Base-by-base conservation (phyloP, 2,888 invertebrate species). In the Microctonus aethiopoides region DNA sequence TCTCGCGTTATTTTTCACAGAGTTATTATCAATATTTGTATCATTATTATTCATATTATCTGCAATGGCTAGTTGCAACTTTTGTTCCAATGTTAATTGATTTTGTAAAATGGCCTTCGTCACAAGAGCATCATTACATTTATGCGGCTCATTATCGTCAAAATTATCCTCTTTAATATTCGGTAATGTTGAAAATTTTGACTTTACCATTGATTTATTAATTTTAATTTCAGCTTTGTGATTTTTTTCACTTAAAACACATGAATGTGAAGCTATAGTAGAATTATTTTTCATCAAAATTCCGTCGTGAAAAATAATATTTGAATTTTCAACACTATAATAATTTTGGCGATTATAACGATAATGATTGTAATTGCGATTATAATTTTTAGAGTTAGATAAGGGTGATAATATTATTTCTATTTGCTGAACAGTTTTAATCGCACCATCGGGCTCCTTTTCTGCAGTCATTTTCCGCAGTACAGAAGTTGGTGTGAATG, bases 381-480 rank as follows among this genome's bases (percentile, higher is more conserved):
- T 34, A 59, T 22, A 5, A 46, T 34, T 29, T 59, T 46, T 54
- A 24, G 26, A 41, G 22, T 20, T 16, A 51, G 32, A 22, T 62
- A 26, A 62, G 29, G 68, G 52, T 36, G 70, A 72, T 57, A 71
- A 56, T 60, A 65, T 67, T 29, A 72, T 60, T 75, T 79, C 79
- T 75, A 83, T 76, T 75, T 82, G 77, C 64, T 76, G 76, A 76
- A 78, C 76, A 63, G 76, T 79, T 70, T 78, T 75, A 78, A 83
- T 83, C 86, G 84, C 86, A 86, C 86, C 89, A 83, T 92, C 91
- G 24, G 89, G 89, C 77, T 95, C 94, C 84, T 95, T 95, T 79
- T 95, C 95, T 1, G 95, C 95, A 6, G 96, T 96, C 96, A 97
- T 96, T 88, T 97, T 97, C 74, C 96, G 91, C 82, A 97, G 89